A percentile compares a stretch with the other conserved stretches of the same genome.
phyloP scores from a whole-genome alignment of 2,113 vertebrate species.

The Pachypanchax playfairii region DNA sequence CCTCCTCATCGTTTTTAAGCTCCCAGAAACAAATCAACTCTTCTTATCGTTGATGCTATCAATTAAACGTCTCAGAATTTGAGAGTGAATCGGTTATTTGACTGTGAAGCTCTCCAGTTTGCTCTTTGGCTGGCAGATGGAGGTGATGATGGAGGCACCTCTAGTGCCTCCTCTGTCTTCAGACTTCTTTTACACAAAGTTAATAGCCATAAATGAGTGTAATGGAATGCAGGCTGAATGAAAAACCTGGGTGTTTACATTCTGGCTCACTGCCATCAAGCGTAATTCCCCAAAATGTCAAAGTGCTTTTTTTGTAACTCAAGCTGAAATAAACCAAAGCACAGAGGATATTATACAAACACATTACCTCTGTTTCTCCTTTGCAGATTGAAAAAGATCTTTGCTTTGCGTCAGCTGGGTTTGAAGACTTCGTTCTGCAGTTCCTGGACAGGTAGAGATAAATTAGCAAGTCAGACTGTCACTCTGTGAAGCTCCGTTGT shows the following conservation, averaged over 20 bases:
- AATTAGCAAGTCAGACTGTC: slow-evolving; percentile 47
- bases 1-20: not conserved
- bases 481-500: slow-evolving; percentile 46
- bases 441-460: slow-evolving; percentile 93
- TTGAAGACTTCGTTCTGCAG: slow-evolving; percentile 97
- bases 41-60: not conserved
- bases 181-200: not conserved
- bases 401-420: slow-evolving; percentile 94
- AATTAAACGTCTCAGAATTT: not conserved
- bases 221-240: not conserved
- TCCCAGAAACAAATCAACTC: too few relatives aligned
- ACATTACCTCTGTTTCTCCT: slow-evolving; percentile 8
- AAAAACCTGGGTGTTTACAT: not conserved
- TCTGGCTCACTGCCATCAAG: not conserved
- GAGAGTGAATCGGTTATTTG: too few relatives aligned
- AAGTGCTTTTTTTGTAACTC: not conserved
- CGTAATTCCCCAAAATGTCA: not conserved
- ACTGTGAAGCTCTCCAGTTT: too few relatives aligned
- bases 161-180: not conserved
- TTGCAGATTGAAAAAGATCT: slow-evolving; percentile 90
- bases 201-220: not conserved
- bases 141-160: too few relatives aligned
- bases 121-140: too few relatives aligned
- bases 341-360: not conserved
- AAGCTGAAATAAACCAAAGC: not conserved